Evolutionary conservation across 1,140 invertebrate species (phyloP), one percentile per base, ranked within the genome.

Genomic region (Macrotrachela quadricornifera): DNA sequence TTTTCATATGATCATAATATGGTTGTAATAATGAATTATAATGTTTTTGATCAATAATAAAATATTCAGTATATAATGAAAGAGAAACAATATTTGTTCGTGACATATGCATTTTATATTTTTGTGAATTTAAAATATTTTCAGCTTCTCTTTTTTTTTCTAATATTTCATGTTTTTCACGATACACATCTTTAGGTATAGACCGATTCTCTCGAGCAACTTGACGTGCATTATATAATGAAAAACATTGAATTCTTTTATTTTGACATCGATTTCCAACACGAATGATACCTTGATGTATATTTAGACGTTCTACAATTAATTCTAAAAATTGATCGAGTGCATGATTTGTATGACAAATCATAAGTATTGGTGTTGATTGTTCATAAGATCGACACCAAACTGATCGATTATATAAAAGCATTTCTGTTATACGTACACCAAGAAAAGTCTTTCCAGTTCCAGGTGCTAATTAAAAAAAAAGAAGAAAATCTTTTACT

Each of bases 321-420:
- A 78, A 80, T 64, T 83, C 77, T n/a, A 88, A 64, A 70, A 88
- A 86, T 63, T 87, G 82, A 71, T 88, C 84, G 3, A 88, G 63
- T 1, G 84, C 83, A 66, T 86, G 82, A 63, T 87, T 88, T 0
- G 82, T 85, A 58, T 79, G 84, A 61, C 82, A 83, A 17, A 87
- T 76, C 12, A 88, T 71, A 2, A 87, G 64, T 50, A 87, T 78
- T 6, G 80, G 78, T n/a, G 41, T 46, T 40, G 44, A 39, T 10
- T 39, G 37, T 6, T 30, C 39, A 40, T 37, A 46, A 30, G 40
- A 50, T 10, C 48, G 15, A 40, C 42, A 45, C 46, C 15, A 18
- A 13, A n/a, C 17, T 10, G 17, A 36, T 55, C 47, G 46, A 58
- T 61, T 61, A 12, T 49, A 12, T 15, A 65, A 37, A 10, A 82